Evolutionary conservation across 2,797 vertebrate genomes (phyloP).

Genomic region (Coendou prehensilis): DNA sequence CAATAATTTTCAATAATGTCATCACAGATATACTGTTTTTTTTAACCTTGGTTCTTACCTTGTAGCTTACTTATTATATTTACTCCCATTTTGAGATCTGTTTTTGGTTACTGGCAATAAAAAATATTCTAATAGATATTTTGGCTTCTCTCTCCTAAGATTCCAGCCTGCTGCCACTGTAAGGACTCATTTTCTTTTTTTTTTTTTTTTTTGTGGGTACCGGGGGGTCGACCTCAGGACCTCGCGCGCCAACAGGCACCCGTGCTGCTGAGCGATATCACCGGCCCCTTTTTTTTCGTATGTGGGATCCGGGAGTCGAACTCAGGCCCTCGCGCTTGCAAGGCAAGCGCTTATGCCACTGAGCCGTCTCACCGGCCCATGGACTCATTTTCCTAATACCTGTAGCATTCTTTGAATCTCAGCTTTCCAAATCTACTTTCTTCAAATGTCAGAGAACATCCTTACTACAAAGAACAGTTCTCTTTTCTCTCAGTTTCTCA

Average conservation of each 20-base stretch:
- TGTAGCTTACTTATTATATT: background rate
- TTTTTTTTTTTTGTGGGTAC: no score
- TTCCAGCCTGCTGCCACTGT: background rate
- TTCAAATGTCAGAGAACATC: conserved; percentile 1
- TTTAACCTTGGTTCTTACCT: background rate
- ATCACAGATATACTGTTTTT: background rate
- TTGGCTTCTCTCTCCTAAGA: background rate
- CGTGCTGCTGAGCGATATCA: no score
- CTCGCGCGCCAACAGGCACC: no score
- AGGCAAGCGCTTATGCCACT: no score
- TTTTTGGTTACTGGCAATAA: conserved; percentile 29
- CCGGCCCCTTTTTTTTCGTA: no score
- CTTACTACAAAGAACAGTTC: background rate
- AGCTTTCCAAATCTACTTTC: background rate
- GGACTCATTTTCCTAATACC: background rate
- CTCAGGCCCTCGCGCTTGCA: no score
- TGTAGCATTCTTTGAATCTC: background rate
- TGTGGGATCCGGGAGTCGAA: no score
- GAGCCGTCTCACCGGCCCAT: no score
- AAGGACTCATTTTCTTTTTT: background rate
- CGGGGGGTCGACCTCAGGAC: no score
- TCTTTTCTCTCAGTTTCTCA: background rate
- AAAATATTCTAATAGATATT: background rate
- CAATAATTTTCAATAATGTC: background rate
- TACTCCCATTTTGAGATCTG: background rate